phyloP scores from a whole-genome alignment of 1,140 invertebrate species.

The Pectinophora gossypiella region DNA sequence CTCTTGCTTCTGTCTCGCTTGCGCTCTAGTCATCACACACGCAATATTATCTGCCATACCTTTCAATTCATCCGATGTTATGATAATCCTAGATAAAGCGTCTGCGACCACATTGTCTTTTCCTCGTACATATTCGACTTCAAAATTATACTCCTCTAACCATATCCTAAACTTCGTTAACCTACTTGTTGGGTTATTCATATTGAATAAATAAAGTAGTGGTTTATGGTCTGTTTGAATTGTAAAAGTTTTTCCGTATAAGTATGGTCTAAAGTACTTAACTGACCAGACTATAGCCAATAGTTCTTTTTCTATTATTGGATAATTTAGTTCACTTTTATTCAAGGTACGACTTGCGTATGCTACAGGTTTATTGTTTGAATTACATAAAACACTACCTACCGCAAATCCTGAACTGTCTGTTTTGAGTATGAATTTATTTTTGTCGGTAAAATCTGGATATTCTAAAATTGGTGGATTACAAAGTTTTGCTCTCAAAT shows the following conservation, averaged over 20 bases:
- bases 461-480: no score
- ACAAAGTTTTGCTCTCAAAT: no score
- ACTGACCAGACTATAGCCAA: not conserved
- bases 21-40: slow-evolving; percentile 4
- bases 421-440: no score
- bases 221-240: slow-evolving; percentile 4
- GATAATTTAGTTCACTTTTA: slow-evolving; percentile 4
- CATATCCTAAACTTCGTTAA: not conserved
- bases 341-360: slow-evolving; percentile 3
- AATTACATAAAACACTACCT: no score
- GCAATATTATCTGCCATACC: not conserved
- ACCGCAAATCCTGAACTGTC: no score
- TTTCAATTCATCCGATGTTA: not conserved
- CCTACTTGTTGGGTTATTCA: slow-evolving; percentile 1
- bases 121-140: slow-evolving; percentile 2
- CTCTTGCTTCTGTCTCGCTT: not conserved
- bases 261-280: slow-evolving; percentile 2
- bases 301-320: slow-evolving; percentile 2
- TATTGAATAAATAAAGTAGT: not conserved
- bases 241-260: not conserved
- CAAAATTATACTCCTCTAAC: not conserved
- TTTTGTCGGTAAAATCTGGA: no score
- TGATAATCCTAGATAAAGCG: not conserved
- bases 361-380: slow-evolving; percentile 1
- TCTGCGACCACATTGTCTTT: not conserved